These are phyloP conservation scores for Heterotis niloticus DNA, from an alignment of 2,113 vertebrate genomes.

Conservation along the genomic window DNA sequence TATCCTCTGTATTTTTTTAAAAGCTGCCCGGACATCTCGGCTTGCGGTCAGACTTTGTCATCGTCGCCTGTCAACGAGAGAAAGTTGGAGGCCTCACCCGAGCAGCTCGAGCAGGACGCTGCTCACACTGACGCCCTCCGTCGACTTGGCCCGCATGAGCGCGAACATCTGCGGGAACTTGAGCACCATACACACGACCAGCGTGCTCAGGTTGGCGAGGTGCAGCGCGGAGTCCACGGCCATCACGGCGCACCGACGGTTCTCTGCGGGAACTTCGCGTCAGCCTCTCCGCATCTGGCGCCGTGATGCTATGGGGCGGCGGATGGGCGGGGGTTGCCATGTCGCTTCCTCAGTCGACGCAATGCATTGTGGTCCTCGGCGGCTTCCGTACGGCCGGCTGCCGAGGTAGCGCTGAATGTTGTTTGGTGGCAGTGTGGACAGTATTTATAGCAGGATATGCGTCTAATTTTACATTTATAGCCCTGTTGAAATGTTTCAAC, in stretches of 20 bases:
- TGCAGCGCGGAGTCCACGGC: slow-evolving; percentile 50
- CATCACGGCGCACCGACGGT: slow-evolving; percentile 41
- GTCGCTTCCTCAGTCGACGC: slow-evolving; percentile 54
- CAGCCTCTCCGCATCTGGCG: neutral
- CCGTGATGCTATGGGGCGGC: neutral
- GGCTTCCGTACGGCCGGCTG: neutral
- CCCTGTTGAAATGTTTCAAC: too few species aligned
- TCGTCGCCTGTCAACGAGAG: too few species aligned
- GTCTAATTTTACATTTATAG: too few species aligned
- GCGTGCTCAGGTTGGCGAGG: slow-evolving; percentile 75
- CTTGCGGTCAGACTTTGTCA: too few species aligned
- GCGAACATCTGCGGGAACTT: slow-evolving; percentile 85
- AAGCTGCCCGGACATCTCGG: too few species aligned
- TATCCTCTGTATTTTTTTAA: too few species aligned
- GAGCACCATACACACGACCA: slow-evolving; percentile 75
- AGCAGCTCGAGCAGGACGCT: slow-evolving; percentile 79
- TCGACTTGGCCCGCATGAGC: slow-evolving; percentile 66
- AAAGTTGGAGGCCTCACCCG: slow-evolving; percentile 63
- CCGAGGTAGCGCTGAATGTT: too few species aligned
- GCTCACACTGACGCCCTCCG: slow-evolving; percentile 73
- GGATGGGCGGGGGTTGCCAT: neutral
- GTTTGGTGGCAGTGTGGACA: too few species aligned
- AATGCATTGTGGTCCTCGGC: neutral
- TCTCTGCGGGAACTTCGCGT: neutral
- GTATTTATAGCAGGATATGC: too few species aligned